A percentile compares a stretch with the other conserved stretches of the same genome.
Evolutionary conservation across 2,113 vertebrate genomes (phyloP).

Genomic region (Rhinogobius similis): DNA sequence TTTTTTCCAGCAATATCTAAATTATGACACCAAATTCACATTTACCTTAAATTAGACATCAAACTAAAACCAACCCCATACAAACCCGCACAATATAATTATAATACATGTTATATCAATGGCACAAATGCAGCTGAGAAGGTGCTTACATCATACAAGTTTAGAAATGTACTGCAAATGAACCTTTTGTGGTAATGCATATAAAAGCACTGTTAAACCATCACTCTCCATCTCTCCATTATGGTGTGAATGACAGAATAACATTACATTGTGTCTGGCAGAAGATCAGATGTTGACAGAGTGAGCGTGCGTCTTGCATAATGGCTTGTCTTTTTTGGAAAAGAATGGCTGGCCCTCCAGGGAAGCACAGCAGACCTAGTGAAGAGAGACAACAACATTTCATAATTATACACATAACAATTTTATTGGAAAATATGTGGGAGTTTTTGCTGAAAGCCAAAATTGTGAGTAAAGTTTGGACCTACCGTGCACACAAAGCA

Average conservation of each 20-base stretch:
- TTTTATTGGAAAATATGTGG: background rate
- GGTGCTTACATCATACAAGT: background rate
- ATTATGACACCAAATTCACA: background rate
- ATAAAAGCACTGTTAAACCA: background rate
- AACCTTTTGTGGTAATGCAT: background rate
- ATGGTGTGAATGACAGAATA: background rate
- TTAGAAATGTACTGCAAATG: background rate
- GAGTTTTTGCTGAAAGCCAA: background rate
- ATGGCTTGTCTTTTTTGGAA: constrained; percentile 96
- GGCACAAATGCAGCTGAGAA: background rate
- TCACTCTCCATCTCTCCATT: background rate
- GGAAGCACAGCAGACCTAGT: constrained; percentile 86
- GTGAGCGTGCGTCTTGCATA: constrained; percentile 98
- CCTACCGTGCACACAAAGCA: constrained; percentile 95
- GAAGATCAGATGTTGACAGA: constrained; percentile 85
- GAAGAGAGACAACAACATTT: constrained; percentile 11
- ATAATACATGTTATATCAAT: background rate
- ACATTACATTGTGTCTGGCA: too few relatives aligned
- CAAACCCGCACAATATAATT: background rate
- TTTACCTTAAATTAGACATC: background rate
- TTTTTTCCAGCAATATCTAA: background rate
- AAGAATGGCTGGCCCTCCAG: constrained; percentile 96
- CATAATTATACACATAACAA: background rate
- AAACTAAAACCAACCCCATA: background rate
- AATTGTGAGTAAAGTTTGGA: constrained; percentile 28